phyloP scores from a whole-genome alignment of 2,113 vertebrate genomes.

The Phrynocephalus versicolor region DNA sequence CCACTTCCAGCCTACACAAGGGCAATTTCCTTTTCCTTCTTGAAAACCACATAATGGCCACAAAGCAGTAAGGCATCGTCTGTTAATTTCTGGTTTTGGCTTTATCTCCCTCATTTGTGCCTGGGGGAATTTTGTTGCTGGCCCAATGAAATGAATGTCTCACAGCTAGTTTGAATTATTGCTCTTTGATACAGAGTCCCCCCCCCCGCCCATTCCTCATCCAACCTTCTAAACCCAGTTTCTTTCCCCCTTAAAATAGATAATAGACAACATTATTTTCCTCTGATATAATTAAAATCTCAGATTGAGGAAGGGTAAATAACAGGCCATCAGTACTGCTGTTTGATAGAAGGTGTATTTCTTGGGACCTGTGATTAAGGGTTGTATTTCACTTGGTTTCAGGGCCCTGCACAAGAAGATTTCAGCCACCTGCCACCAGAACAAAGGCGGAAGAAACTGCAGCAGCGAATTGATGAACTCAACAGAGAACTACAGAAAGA shows the following conservation, averaged over 20 bases:
- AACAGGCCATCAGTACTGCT: constrained; percentile 8
- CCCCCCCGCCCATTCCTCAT: too few relatives aligned
- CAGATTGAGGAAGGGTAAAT: neutral
- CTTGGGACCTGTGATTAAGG: constrained; percentile 43
- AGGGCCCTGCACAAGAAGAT: constrained; percentile 94
- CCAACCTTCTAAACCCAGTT: neutral
- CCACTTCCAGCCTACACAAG: too few relatives aligned
- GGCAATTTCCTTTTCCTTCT: too few relatives aligned
- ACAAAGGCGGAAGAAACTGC: constrained; percentile 94
- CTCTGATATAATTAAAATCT: neutral
- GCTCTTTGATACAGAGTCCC: too few relatives aligned
- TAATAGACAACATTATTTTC: neutral
- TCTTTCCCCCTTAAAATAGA: neutral
- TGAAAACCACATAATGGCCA: too few relatives aligned
- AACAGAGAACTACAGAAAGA: constrained; percentile 95
- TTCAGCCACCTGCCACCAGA: constrained; percentile 97
- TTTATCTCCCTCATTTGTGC: too few relatives aligned
- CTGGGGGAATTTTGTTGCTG: too few relatives aligned
- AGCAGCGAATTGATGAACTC: constrained; percentile 95
- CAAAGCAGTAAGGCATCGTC: too few relatives aligned
- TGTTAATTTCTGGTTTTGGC: too few relatives aligned
- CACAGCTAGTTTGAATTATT: too few relatives aligned
- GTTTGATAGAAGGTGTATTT: constrained; percentile 31
- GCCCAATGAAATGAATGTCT: too few relatives aligned
- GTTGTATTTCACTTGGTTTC: constrained; percentile 58